These are phyloP conservation scores for Syngnathoides biaculeatus DNA, from an alignment of 2,113 vertebrate genomes.

Conservation along the genomic window DNA sequence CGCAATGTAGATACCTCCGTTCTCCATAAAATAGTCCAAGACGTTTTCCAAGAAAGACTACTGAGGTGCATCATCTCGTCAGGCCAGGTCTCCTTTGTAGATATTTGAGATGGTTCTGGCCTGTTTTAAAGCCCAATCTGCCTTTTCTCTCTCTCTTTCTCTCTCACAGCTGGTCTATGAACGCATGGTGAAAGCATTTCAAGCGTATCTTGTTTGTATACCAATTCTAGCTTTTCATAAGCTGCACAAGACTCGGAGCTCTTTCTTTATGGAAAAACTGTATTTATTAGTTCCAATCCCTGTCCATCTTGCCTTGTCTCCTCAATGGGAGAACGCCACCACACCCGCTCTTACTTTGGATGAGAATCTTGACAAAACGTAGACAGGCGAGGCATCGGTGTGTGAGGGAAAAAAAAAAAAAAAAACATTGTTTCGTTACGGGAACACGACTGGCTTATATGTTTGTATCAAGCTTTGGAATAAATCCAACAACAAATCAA, in stretches of 20 bases:
- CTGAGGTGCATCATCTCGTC: constrained; percentile 64
- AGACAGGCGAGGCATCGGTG: constrained; percentile 22
- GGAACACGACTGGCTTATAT: constrained; percentile 50
- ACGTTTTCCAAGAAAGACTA: constrained; percentile 35
- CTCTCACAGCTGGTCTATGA: constrained; percentile 5
- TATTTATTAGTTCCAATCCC: constrained; percentile 3
- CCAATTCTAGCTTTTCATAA: constrained; percentile 13
- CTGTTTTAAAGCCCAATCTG: constrained; percentile 18
- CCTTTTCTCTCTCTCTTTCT: constrained; percentile 19
- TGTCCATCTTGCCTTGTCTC: constrained; percentile 21
- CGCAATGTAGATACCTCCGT: constrained; percentile 39
- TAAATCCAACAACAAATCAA: constrained; percentile 46
- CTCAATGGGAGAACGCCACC: background rate
- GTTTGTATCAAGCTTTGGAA: constrained; percentile 65
- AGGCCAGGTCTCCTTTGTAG: constrained; percentile 20
- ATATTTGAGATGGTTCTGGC: constrained; percentile 18
- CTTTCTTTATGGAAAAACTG: background rate
- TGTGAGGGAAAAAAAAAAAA: too few species aligned
- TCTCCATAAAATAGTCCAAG: constrained; percentile 12
- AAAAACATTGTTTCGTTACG: constrained; percentile 56
- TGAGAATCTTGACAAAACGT: constrained; percentile 7
- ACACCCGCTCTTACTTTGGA: background rate
- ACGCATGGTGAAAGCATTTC: constrained; percentile 29
- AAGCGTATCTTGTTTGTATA: constrained; percentile 19
- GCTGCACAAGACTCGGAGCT: constrained; percentile 10